Conservation (phyloP, 2,113 vertebrate genomes). For the Leptobrachium ailaonicum region DNA sequence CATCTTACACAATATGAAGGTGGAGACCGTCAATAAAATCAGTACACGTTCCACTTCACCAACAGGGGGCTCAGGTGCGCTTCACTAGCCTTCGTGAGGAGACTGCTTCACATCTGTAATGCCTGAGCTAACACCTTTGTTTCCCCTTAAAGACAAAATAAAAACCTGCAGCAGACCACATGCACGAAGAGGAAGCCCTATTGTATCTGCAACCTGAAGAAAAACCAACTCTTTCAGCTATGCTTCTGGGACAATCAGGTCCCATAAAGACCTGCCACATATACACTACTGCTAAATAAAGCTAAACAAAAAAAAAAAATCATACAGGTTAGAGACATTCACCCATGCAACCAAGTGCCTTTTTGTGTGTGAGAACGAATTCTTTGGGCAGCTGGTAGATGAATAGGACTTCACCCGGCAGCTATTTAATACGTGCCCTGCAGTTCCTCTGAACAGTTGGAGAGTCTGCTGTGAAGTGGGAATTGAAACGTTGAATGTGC, state of each 20-base stretch:
- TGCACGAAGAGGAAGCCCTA: not conserved
- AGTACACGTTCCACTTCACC: slow-evolving; percentile 31
- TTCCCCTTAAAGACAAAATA: not conserved
- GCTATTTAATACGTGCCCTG: not conserved
- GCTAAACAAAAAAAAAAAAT: no score
- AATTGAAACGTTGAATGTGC: not conserved
- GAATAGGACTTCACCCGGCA: not conserved
- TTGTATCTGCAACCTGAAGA: not conserved
- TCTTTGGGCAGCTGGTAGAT: not conserved
- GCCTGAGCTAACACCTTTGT: not conserved
- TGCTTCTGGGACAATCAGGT: not conserved
- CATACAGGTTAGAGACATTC: not conserved
- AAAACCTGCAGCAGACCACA: not conserved
- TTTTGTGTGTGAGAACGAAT: not conserved
- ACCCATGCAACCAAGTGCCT: not conserved
- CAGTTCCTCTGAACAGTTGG: not conserved
- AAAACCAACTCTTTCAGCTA: not conserved
- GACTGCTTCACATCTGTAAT: not conserved
- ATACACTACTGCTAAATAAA: not conserved
- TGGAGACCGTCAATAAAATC: no score
- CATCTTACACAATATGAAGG: no score
- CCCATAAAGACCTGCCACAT: not conserved
- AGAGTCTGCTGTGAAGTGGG: not conserved
- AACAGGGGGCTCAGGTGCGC: slow-evolving; percentile 62
- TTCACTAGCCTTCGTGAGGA: not conserved